Evolutionary conservation across 2,113 vertebrate genomes (phyloP).

Genomic region (Pelodiscus sinensis): DNA sequence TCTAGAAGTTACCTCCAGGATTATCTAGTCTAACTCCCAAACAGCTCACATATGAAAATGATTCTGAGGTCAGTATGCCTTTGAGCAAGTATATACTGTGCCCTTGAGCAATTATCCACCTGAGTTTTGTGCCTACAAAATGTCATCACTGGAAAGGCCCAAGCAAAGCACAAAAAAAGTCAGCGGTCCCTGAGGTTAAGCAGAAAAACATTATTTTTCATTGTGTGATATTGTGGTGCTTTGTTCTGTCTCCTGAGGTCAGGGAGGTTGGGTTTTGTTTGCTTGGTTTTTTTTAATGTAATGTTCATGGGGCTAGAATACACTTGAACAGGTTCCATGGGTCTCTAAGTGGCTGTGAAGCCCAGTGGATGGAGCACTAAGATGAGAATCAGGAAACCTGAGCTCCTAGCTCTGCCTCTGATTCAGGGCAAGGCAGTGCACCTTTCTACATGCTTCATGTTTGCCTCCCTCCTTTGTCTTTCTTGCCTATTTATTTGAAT

Average conservation of each 20-base stretch:
- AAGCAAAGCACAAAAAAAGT: constrained; percentile 54
- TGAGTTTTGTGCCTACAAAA: constrained; percentile 45
- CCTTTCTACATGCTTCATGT: background rate
- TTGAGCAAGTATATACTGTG: constrained; percentile 50
- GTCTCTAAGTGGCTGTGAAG: background rate
- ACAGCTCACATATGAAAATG: background rate
- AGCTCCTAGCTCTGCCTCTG: background rate
- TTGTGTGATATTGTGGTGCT: constrained; percentile 19
- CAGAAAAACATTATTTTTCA: constrained; percentile 42
- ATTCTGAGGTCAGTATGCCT: background rate
- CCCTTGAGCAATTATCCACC: constrained; percentile 34
- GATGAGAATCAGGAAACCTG: background rate
- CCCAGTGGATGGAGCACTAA: background rate
- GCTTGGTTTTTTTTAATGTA: background rate
- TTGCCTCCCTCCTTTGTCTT: background rate
- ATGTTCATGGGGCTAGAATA: background rate
- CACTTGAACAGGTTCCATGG: background rate
- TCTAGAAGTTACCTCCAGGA: too few species aligned
- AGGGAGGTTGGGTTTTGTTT: constrained; percentile 12
- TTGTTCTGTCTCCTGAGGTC: constrained; percentile 22
- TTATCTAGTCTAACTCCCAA: too few species aligned
- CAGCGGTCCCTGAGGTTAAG: constrained; percentile 44
- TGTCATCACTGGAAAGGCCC: constrained; percentile 66
- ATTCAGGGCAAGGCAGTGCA: background rate
- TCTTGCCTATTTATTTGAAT: background rate